Conservation (phyloP, 2,888 invertebrate species). For the Orthonevra nobilis region DNA sequence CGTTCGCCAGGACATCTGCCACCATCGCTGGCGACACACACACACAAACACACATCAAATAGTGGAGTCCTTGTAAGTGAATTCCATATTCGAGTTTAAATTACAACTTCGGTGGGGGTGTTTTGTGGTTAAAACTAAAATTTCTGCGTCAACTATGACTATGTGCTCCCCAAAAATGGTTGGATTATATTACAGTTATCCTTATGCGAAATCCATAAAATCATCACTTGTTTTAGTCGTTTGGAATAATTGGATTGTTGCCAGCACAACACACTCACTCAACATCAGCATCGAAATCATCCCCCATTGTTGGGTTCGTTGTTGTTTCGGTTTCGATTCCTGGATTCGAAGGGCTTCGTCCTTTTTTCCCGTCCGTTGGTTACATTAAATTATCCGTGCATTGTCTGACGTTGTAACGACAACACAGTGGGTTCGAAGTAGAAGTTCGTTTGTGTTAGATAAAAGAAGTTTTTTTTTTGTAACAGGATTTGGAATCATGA, state of each 20-base stretch:
- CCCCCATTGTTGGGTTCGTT: constrained; percentile 16
- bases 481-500: background rate
- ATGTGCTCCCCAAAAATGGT: no score
- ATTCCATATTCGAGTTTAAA: constrained; percentile 32
- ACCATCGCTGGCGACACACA: constrained; percentile 9
- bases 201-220: constrained; percentile 69
- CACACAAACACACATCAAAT: no score
- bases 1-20: constrained; percentile 20
- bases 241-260: constrained; percentile 70
- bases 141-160: background rate
- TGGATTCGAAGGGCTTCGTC: background rate
- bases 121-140: constrained; percentile 49
- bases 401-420: constrained; percentile 31
- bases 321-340: background rate
- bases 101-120: constrained; percentile 24
- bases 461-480: no score
- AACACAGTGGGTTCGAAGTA: constrained; percentile 30
- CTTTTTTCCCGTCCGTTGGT: constrained; percentile 31
- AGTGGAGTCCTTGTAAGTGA: constrained; percentile 9
- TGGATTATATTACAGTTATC: constrained; percentile 64
- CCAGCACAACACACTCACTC: constrained; percentile 61
- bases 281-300: constrained; percentile 57
- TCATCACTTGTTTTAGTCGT: constrained; percentile 66
- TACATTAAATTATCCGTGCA: constrained; percentile 52
- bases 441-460: no score